Conservation (phyloP, 1,140 invertebrate species). For the Eurosta solidaginis region DNA sequence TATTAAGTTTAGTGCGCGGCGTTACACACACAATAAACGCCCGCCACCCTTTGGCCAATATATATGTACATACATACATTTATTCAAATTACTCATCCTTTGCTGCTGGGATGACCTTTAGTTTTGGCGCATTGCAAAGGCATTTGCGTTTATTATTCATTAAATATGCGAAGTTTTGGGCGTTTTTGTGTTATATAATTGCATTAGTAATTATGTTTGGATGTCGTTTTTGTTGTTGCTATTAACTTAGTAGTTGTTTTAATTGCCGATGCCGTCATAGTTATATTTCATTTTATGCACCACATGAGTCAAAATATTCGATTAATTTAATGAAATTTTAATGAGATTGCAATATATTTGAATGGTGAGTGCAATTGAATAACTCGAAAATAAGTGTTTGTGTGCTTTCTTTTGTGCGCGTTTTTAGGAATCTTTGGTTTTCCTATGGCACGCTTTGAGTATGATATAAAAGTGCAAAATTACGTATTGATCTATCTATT, state of each 20-base stretch:
- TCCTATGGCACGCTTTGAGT: too few relatives aligned
- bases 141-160: background rate
- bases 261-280: background rate
- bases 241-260: background rate
- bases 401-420: background rate
- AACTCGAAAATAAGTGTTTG: background rate
- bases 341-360: slow-evolving; percentile 11
- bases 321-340: slow-evolving; percentile 23
- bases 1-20: background rate
- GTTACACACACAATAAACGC: background rate
- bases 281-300: slow-evolving; percentile 11
- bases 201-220: background rate
- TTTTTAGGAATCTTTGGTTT: too few relatives aligned
- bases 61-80: background rate
- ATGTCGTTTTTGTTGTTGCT: background rate
- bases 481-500: too few relatives aligned
- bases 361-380: background rate
- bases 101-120: background rate
- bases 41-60: background rate
- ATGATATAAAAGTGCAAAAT: too few relatives aligned
- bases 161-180: background rate
- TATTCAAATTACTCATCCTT: background rate
- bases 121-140: background rate
- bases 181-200: slow-evolving; percentile 4
- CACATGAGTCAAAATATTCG: slow-evolving; percentile 5